A percentile compares a stretch with the other conserved stretches of the same genome.
Evolutionary conservation across 2,797 vertebrate species (phyloP).

Genomic region (Halcyon leucocephala): DNA sequence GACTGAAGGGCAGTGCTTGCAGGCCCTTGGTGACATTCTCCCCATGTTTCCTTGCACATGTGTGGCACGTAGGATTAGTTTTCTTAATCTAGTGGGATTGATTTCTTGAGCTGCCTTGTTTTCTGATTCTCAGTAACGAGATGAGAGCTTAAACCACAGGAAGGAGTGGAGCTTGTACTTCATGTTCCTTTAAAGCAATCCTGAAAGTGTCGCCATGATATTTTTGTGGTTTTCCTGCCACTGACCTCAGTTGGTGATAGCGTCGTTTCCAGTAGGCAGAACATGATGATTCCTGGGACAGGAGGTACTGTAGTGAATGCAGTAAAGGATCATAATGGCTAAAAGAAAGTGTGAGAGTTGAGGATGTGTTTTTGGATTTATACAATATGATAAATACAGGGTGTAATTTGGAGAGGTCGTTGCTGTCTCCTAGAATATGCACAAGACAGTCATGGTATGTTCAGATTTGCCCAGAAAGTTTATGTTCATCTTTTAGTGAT

Average conservation of each 20-base stretch:
- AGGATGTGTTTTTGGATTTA: not conserved
- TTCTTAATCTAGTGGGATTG: not conserved
- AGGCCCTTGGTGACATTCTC: not conserved
- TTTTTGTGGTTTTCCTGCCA: not conserved
- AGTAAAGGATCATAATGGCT: not conserved
- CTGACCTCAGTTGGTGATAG: not conserved
- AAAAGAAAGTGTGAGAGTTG: not conserved
- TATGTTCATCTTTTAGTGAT: not conserved
- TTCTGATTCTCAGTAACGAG: not conserved
- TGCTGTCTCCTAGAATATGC: not conserved
- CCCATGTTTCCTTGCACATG: not conserved
- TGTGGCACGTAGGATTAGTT: not conserved
- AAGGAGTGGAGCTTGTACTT: not conserved
- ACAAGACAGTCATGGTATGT: not conserved
- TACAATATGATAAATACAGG: not conserved
- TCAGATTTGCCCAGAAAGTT: not conserved
- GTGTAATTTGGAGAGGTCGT: not conserved
- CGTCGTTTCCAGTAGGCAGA: not conserved
- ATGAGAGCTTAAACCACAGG: not conserved
- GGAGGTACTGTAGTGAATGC: not conserved
- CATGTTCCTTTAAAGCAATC: not conserved
- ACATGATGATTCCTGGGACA: rapidly evolving
- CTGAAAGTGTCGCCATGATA: not conserved
- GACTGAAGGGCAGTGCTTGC: not conserved
- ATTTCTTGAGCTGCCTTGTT: not conserved